Conservation (phyloP, 2,888 invertebrate species). For the Criorhina ranunculi region DNA sequence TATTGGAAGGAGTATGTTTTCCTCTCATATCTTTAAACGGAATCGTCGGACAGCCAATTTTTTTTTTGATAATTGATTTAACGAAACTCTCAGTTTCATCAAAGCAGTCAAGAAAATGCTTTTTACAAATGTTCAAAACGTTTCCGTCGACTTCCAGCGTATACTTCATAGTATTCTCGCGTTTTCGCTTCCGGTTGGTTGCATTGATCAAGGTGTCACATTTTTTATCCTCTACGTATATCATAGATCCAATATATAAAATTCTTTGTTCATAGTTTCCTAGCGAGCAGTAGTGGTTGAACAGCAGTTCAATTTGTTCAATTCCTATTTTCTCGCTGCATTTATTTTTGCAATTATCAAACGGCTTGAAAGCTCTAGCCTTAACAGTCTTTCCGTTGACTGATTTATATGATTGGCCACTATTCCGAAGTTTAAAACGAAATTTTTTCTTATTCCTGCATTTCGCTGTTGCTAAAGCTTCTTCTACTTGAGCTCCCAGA, state of each 20-base stretch:
- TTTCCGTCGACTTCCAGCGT: constrained; percentile 12
- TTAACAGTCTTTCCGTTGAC: constrained; percentile 1
- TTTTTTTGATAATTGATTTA: constrained; percentile 43
- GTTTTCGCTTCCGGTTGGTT: neutral
- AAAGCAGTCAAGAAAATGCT: constrained; percentile 56
- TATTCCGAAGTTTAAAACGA: neutral
- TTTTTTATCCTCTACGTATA: constrained; percentile 8
- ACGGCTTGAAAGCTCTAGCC: constrained; percentile 20
- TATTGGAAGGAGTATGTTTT: constrained; percentile 31
- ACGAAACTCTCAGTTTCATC: constrained; percentile 55
- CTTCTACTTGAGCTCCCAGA: constrained; percentile 1
- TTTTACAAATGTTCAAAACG: neutral
- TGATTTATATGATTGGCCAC: neutral
- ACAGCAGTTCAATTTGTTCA: constrained; percentile 17
- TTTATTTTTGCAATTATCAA: constrained; percentile 29
- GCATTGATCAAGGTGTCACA: no score
- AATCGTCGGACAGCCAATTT: constrained; percentile 31
- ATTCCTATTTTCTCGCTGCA: constrained; percentile 18
- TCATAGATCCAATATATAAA: constrained; percentile 24
- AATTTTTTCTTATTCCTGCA: neutral
- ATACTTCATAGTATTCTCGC: constrained; percentile 5
- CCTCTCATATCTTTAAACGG: constrained; percentile 29
- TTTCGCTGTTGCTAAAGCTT: neutral
- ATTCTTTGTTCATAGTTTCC: constrained; percentile 43
- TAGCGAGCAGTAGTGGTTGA: no score